phyloP scores from a whole-genome alignment of 2,888 invertebrate genomes.

The Sphecodes monilicornis region DNA sequence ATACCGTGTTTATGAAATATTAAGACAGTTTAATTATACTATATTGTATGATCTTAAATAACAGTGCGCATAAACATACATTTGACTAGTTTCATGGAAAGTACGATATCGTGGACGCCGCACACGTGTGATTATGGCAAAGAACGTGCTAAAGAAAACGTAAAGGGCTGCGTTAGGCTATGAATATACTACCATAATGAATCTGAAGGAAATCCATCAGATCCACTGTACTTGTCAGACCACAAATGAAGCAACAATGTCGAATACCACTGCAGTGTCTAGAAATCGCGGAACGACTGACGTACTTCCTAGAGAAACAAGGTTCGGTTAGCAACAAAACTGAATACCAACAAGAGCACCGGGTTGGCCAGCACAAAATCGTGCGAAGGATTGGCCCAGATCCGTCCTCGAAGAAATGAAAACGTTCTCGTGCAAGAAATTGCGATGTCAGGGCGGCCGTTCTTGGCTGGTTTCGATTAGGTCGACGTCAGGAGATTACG shows the following conservation, averaged over 20 bases:
- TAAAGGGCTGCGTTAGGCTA: too few species aligned
- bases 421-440: constrained; percentile 13
- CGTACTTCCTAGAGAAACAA: background rate
- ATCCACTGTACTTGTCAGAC: background rate
- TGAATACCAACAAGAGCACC: background rate
- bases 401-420: background rate
- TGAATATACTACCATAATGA: too few species aligned
- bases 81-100: too few species aligned
- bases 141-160: too few species aligned
- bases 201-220: too few species aligned
- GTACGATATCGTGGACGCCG: too few species aligned
- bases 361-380: background rate
- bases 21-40: too few species aligned
- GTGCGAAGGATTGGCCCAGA: background rate
- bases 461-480: constrained; percentile 3
- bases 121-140: too few species aligned
- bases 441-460: constrained; percentile 8
- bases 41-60: too few species aligned
- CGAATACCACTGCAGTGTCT: background rate
- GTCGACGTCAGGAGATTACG: constrained; percentile 7
- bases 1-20: too few species aligned
- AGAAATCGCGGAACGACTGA: background rate
- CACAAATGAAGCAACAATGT: background rate
- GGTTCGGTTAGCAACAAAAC: background rate
- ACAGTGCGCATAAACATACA: too few species aligned